Conservation (phyloP, 2,113 vertebrate species). For the Dasyprocta punctata region DNA sequence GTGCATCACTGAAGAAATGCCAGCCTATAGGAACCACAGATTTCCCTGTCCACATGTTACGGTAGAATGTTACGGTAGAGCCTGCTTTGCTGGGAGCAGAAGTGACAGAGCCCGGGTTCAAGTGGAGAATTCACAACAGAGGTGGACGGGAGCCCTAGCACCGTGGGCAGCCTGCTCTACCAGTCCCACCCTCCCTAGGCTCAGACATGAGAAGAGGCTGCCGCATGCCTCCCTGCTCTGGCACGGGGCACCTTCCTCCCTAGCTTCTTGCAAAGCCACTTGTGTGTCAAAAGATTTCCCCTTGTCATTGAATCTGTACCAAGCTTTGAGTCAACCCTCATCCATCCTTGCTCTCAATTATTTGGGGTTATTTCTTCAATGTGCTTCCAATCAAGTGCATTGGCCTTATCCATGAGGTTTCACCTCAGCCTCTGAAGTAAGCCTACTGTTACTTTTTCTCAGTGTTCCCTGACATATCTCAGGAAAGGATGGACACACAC, state of each 20-base stretch:
- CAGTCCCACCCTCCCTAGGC: no score
- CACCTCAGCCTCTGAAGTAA: background rate
- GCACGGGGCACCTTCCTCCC: background rate
- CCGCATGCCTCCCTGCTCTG: background rate
- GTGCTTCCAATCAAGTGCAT: background rate
- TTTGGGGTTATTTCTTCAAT: background rate
- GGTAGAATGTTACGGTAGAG: background rate
- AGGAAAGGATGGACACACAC: background rate
- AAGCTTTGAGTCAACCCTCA: background rate
- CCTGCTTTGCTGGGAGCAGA: background rate
- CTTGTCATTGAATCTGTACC: no score
- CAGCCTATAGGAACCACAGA: background rate
- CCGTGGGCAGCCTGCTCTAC: background rate
- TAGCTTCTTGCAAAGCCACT: background rate
- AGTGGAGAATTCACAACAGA: background rate
- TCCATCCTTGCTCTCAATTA: background rate
- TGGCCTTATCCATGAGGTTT: background rate
- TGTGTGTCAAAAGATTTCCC: background rate
- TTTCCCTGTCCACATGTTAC: background rate
- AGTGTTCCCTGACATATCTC: background rate
- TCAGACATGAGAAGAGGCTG: no score
- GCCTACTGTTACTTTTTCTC: background rate
- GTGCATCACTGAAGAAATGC: background rate
- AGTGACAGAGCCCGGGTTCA: background rate
- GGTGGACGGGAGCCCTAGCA: background rate